Conservation (phyloP, 2,888 invertebrate genomes). For the Heteropelma amictum region DNA sequence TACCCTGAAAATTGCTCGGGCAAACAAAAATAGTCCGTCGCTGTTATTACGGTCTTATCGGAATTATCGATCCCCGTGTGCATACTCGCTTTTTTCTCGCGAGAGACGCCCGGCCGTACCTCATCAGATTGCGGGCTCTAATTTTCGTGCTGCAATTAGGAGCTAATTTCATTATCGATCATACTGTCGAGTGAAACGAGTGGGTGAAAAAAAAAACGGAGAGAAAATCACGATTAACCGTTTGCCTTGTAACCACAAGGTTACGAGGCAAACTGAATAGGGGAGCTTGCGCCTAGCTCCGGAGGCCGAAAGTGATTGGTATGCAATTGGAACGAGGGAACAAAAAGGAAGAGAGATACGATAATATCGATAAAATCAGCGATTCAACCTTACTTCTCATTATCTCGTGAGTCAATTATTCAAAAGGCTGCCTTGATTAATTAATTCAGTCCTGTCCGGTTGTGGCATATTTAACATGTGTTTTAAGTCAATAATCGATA, state of each 20-base stretch:
- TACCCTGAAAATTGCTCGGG: slow-evolving; percentile 13
- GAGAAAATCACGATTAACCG: slow-evolving; percentile 2
- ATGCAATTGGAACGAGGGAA: slow-evolving; percentile 13
- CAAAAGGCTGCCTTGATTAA: too few species aligned
- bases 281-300: not conserved
- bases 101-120: not conserved
- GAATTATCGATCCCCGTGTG: slow-evolving; percentile 50
- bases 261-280: not conserved
- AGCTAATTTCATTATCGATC: slow-evolving; percentile 52
- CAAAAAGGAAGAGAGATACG: slow-evolving; percentile 48
- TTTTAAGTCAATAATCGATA: too few species aligned
- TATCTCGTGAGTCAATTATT: too few species aligned
- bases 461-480: too few species aligned
- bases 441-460: too few species aligned
- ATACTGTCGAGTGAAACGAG: slow-evolving; percentile 37
- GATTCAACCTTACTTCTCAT: not conserved
- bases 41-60: slow-evolving; percentile 34
- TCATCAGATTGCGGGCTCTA: slow-evolving; percentile 3
- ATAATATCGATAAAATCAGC: not conserved
- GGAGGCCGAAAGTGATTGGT: slow-evolving; percentile 16
- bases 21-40: slow-evolving; percentile 19
- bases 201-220: not conserved
- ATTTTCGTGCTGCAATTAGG: slow-evolving; percentile 47
- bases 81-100: not conserved
- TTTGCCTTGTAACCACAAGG: not conserved